These are phyloP conservation scores for Amazona guildingii DNA, from an alignment of 2,113 vertebrate species.

Conservation along the genomic window DNA sequence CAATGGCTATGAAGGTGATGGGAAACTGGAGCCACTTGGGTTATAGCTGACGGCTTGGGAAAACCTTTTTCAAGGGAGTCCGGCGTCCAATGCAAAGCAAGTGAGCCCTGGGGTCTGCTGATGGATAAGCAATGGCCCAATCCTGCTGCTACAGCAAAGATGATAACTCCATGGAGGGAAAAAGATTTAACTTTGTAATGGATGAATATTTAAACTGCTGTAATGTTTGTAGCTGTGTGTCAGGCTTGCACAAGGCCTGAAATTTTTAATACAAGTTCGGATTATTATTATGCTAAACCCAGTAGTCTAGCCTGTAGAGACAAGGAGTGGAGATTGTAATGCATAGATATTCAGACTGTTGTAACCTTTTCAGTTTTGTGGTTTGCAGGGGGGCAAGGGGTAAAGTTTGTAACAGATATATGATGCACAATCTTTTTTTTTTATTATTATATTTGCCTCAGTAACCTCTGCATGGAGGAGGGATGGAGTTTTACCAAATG, in stretches of 20 bases:
- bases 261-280: not conserved
- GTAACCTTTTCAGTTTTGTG: not conserved
- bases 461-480: not conserved
- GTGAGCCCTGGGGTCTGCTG: not conserved
- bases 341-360: not conserved
- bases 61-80: not conserved
- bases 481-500: not conserved
- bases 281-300: not conserved
- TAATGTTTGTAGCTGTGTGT: not conserved
- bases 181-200: not conserved
- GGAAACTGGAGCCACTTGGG: not conserved
- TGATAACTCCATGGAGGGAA: not conserved
- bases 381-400: not conserved
- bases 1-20: not conserved
- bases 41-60: not conserved
- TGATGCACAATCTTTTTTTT: not conserved
- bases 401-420: not conserved
- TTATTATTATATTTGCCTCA: not conserved
- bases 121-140: accelerated
- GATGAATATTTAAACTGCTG: not conserved
- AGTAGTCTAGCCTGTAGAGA: not conserved
- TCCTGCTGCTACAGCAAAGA: not conserved
- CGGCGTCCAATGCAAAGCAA: not conserved
- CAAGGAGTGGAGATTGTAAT: not conserved
- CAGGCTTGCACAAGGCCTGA: not conserved